Evolutionary conservation across 1,140 invertebrate genomes (phyloP).

Genomic region (Vollenhovia emeryi): DNA sequence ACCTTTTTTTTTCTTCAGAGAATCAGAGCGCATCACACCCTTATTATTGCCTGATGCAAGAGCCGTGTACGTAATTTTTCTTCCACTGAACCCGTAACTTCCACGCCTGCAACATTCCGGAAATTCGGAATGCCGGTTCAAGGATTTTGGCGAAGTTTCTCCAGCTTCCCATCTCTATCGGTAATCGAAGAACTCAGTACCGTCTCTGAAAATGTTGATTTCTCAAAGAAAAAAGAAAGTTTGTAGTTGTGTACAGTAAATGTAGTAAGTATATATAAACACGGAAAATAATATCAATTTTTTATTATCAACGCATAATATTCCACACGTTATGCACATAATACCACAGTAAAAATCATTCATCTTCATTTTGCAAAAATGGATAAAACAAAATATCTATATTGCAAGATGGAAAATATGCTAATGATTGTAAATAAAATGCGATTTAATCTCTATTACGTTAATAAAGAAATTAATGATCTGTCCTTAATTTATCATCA

Average conservation of each 20-base stretch:
- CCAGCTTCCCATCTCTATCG: background rate
- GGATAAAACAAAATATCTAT: no score
- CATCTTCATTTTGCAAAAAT: background rate
- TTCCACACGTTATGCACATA: background rate
- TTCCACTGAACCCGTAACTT: conserved; percentile 32
- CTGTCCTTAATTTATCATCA: no score
- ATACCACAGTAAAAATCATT: background rate
- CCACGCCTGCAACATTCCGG: conserved; percentile 2
- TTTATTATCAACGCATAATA: background rate
- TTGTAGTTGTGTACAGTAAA: background rate
- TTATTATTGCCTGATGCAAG: conserved; percentile 51
- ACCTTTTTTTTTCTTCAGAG: background rate
- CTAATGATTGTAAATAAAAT: no score
- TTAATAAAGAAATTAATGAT: no score
- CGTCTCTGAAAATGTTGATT: background rate
- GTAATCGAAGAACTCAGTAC: background rate
- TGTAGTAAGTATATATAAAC: background rate
- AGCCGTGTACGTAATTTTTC: conserved; percentile 45
- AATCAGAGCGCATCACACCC: conserved; percentile 24
- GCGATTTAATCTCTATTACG: no score
- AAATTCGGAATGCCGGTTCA: conserved; percentile 22
- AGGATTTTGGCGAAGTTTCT: conserved; percentile 7
- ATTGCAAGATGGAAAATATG: no score
- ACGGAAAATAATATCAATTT: background rate
- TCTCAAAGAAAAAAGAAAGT: background rate